Evolutionary conservation across 2,113 vertebrate genomes (phyloP), one percentile per base, ranked within the genome.

Genomic region (Oncorhynchus kisutch): DNA sequence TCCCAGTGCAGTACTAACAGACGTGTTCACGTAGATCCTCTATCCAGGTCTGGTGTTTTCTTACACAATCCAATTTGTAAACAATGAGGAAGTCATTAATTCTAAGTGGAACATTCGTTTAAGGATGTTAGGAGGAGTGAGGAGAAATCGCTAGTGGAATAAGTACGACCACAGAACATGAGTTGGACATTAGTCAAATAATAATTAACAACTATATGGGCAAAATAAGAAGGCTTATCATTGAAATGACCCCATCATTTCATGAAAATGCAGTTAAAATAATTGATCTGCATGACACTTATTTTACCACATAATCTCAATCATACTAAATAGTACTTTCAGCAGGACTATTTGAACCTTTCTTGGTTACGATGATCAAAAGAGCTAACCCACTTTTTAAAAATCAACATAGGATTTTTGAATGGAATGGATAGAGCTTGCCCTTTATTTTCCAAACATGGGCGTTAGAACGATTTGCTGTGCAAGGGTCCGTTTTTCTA

Each of bases 51-150:
- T 81, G 74, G 84, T 77, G 75, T 85, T 81, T 71, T 77, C 70
- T 77, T 82, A 85, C 83, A 82, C 86, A 85, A 89, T 90, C 83
- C 79, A 83, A 84, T 88, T 84, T 88, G 80, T 81, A 85, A 79
- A 82, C 78, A 81, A 70, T 67, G 75, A 89, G 78, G 74, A 86
- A 85, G 84, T 82, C 77, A 82, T 89, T 88, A 81, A 83, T 86
- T 84, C 82, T 87, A 84, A 86, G 84, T 86, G 82, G 84, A 86
- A 75, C 78, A 85, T 87, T 83, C 77, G 79, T 87, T 87, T 81
- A 75, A 67, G 24, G 64, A 24, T 66, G 64, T 66, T 66, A 66
- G 64, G 25, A 66, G 64, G 18, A 57, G 54, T 18, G 62, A 11
- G 22, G 62, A 20, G 20, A 64, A n/a, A 64, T 16, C 20, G 4